These are phyloP conservation scores for Oasisia sp. DNA, from an alignment of 2,888 invertebrate genomes.

Conservation along the genomic window DNA sequence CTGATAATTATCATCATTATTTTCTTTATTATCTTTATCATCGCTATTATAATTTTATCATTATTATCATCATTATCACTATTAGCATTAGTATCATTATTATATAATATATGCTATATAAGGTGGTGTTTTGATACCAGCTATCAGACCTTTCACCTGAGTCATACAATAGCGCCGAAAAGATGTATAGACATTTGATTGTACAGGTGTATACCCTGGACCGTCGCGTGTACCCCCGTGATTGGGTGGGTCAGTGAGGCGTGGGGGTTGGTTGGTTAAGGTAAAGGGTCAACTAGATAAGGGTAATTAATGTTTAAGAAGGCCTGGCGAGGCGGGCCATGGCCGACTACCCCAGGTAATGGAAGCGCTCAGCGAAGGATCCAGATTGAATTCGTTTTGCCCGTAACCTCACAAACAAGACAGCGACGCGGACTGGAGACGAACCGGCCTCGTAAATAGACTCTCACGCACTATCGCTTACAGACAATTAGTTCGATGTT, in stretches of 20 bases:
- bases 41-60: too few species aligned
- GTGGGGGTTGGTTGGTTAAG: not conserved
- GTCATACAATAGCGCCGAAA: too few species aligned
- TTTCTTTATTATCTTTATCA: too few species aligned
- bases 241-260: not conserved
- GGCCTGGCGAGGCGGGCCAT: not conserved
- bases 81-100: too few species aligned
- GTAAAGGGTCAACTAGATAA: not conserved
- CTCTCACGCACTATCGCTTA: not conserved
- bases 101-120: too few species aligned
- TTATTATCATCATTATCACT: too few species aligned
- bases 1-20: too few species aligned
- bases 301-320: not conserved
- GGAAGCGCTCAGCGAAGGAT: not conserved
- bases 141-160: too few species aligned
- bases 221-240: not conserved
- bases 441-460: not conserved
- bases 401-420: not conserved
- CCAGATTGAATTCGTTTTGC: slow-evolving; percentile 1
- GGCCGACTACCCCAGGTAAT: not conserved
- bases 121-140: too few species aligned
- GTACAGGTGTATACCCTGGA: not conserved
- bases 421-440: not conserved
- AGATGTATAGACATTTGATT: not conserved
- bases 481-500: not conserved